phyloP scores from a whole-genome alignment of 2,888 invertebrate species.

The Zootermopsis nevadensis region DNA sequence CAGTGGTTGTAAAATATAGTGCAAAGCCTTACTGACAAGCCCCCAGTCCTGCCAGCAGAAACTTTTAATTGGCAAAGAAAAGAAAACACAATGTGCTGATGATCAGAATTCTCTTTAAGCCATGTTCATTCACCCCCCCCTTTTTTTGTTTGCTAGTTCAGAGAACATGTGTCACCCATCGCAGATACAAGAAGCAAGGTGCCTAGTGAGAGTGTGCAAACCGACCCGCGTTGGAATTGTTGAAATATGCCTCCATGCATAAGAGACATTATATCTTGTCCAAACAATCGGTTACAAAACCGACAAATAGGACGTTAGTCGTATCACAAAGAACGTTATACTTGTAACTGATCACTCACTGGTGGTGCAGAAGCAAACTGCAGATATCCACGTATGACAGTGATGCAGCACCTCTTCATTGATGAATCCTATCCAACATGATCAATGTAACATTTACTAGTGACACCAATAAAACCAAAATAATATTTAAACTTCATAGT shows the following conservation, averaged over 20 bases:
- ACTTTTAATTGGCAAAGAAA: background rate
- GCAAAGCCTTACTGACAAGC: background rate
- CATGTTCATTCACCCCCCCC: constrained; percentile 28
- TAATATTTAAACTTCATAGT: too few species aligned
- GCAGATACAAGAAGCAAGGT: constrained; percentile 36
- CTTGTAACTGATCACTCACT: constrained; percentile 39
- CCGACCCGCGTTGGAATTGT: constrained; percentile 45
- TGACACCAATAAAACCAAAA: too few species aligned
- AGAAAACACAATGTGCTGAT: constrained; percentile 14
- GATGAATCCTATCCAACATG: constrained; percentile 31
- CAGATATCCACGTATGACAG: constrained; percentile 30
- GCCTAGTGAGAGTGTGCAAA: constrained; percentile 40
- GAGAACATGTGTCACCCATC: constrained; percentile 6
- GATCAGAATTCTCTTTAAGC: constrained; percentile 3
- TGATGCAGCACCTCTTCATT: constrained; percentile 42
- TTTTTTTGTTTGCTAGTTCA: constrained; percentile 24
- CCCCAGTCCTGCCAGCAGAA: background rate
- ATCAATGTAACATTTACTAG: background rate
- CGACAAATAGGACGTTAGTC: constrained; percentile 42
- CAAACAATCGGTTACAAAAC: constrained; percentile 26
- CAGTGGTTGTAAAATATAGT: background rate
- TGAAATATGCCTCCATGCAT: constrained; percentile 20
- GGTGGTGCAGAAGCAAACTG: constrained; percentile 30
- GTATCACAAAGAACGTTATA: constrained; percentile 45
- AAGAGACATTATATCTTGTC: constrained; percentile 39